Evolutionary conservation across 2,797 vertebrate species (phyloP).

Genomic region (Amphiprion clarkii): DNA sequence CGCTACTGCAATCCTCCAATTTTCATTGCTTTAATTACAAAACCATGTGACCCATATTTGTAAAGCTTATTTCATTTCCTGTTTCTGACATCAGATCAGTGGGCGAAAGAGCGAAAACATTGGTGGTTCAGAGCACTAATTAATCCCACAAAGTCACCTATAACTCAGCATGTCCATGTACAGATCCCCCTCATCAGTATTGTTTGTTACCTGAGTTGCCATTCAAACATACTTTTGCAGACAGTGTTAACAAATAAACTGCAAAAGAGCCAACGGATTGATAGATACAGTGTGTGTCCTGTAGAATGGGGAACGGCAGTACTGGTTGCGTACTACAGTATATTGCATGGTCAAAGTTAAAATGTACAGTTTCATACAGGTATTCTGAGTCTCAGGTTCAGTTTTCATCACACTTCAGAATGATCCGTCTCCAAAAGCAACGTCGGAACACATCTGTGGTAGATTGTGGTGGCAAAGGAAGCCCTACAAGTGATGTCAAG

Average conservation of each 20-base stretch:
- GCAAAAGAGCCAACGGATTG: slow-evolving; percentile 62
- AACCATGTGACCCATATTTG: slow-evolving; percentile 22
- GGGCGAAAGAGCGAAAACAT: slow-evolving; percentile 20
- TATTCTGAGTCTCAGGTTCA: slow-evolving; percentile 23
- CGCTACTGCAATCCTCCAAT: slow-evolving; percentile 31
- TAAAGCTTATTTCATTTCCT: slow-evolving; percentile 38
- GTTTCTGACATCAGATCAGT: slow-evolving; percentile 50
- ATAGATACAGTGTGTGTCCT: slow-evolving; percentile 63
- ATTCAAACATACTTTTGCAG: slow-evolving; percentile 74
- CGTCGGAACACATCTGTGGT: slow-evolving; percentile 26
- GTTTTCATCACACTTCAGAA: slow-evolving; percentile 24
- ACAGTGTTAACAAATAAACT: slow-evolving; percentile 68
- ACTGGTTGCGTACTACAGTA: slow-evolving; percentile 43
- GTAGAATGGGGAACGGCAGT: slow-evolving; percentile 41
- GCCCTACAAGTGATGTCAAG: slow-evolving; percentile 11
- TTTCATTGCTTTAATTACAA: slow-evolving; percentile 24
- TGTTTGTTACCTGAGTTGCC: slow-evolving; percentile 81
- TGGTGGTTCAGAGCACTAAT: slow-evolving; percentile 25
- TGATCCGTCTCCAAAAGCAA: slow-evolving; percentile 26
- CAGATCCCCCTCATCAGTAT: slow-evolving; percentile 51
- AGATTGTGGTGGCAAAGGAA: slow-evolving; percentile 37
- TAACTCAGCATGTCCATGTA: slow-evolving; percentile 42
- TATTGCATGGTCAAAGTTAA: slow-evolving; percentile 58
- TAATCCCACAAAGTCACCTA: slow-evolving; percentile 45
- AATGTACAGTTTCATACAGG: slow-evolving; percentile 29